phyloP scores from a whole-genome alignment of 2,888 invertebrate species.

The Apamea anceps region DNA sequence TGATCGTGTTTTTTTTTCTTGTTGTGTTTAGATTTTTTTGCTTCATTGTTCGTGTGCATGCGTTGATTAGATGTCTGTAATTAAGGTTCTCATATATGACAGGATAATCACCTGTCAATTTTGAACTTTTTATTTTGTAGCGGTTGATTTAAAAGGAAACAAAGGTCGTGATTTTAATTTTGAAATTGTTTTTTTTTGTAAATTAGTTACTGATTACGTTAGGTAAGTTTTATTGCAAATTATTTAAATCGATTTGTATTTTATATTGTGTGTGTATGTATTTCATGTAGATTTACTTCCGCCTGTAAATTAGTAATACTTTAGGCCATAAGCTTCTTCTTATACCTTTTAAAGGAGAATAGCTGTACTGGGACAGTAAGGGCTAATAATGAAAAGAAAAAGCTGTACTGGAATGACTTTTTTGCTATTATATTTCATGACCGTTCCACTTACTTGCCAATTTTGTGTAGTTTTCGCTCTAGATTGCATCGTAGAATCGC shows the following conservation, averaged over 20 bases:
- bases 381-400: too few species aligned
- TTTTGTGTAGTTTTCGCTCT: background rate
- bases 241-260: slow-evolving; percentile 2
- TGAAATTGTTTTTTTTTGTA: background rate
- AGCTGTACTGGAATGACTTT: background rate
- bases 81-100: slow-evolving; percentile 48
- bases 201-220: background rate
- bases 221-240: background rate
- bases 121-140: slow-evolving; percentile 18
- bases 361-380: background rate
- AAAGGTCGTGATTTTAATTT: slow-evolving; percentile 26
- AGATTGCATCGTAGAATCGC: background rate
- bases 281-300: background rate
- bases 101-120: slow-evolving; percentile 54
- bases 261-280: background rate
- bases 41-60: slow-evolving; percentile 42
- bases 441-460: background rate
- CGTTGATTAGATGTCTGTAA: slow-evolving; percentile 40
- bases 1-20: slow-evolving; percentile 26
- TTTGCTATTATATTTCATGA: background rate
- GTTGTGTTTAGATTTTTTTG: slow-evolving; percentile 1
- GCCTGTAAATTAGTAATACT: too few species aligned
- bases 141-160: slow-evolving; percentile 35
- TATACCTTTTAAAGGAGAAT: background rate
- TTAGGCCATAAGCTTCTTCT: background rate